Evolutionary conservation across 2,797 vertebrate genomes (phyloP), one percentile per base, ranked within the genome.

Genomic region (Sebastes taczanowskii): DNA sequence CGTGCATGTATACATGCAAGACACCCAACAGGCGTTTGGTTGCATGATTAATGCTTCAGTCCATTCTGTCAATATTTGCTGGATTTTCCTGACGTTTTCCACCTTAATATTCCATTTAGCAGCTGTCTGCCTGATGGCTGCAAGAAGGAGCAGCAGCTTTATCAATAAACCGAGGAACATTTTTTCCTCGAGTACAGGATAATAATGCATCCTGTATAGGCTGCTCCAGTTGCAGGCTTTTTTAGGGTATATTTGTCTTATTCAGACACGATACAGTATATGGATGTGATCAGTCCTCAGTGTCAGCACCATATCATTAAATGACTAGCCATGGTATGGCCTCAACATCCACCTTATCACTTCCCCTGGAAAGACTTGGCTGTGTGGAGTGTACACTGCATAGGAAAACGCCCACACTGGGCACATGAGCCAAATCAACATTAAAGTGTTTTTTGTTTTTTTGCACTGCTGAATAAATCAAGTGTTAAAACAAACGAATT

Each of bases 351-450:
- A 89, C 88, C 89, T 90, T 63, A 85, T 85, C 85, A 83, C 84
- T 88, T 92, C 82, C 85, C 76, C 76, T 89, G 89, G 83, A 92
- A 87, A 86, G 89, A 88, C 84, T 83, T 81, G 20, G 80, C 89
- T 77, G 85, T 78, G 89, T 86, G 84, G 89, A 81, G 82, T 65
- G 76, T 74, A 77, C 78, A 77, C 92, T 90, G 90, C 90, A 94
- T 91, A 88, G 88, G 92, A 93, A 90, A 90, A 92, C 93, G 80
- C 94, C 93, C 92, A 93, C 94, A 91, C 90, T 14, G 78, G 60
- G 82, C 86, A 92, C 88, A 91, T 90, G 88, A 94, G 87, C 89
- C 89, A 92, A 91, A 89, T 91, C 90, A 88, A 90, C 90, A 89
- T 86, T 90, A 88, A 90, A 89, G 81, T 89, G 86, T 77, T 85